These are phyloP conservation scores for Blera fallax DNA, from an alignment of 2,888 invertebrate genomes.

Conservation along the genomic window DNA sequence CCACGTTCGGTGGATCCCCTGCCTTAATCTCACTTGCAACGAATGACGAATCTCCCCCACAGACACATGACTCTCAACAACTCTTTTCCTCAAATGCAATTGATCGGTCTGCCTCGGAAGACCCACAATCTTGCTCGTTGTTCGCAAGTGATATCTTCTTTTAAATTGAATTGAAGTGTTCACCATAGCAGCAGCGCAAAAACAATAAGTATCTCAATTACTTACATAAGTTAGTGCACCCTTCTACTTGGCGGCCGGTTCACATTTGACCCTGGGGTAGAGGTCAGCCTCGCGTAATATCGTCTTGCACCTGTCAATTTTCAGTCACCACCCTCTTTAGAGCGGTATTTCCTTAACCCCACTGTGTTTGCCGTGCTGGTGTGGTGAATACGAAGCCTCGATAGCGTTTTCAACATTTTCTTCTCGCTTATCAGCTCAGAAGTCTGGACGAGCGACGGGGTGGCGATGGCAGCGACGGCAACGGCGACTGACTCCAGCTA, in stretches of 20 bases:
- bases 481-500: constrained; percentile 28
- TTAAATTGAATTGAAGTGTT: constrained; percentile 63
- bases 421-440: constrained; percentile 54
- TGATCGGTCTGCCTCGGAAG: constrained; percentile 44
- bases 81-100: constrained; percentile 63
- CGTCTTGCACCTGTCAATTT: constrained; percentile 38
- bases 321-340: background rate
- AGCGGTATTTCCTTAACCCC: background rate
- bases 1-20: background rate
- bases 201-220: constrained; percentile 39
- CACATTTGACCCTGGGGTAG: constrained; percentile 30
- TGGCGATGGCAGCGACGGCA: constrained; percentile 16
- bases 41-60: background rate
- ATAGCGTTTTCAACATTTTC: constrained; percentile 46
- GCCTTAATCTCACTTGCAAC: background rate
- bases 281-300: constrained; percentile 15
- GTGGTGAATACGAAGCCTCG: constrained; percentile 44
- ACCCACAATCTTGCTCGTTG: constrained; percentile 18
- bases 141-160: constrained; percentile 43
- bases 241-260: constrained; percentile 5
- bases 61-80: constrained; percentile 33
- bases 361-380: background rate
- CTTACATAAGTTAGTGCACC: constrained; percentile 56
- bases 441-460: constrained; percentile 8
- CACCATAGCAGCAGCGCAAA: constrained; percentile 20